Conservation (phyloP, 1,140 invertebrate species). For the Scaptomyza montana region DNA sequence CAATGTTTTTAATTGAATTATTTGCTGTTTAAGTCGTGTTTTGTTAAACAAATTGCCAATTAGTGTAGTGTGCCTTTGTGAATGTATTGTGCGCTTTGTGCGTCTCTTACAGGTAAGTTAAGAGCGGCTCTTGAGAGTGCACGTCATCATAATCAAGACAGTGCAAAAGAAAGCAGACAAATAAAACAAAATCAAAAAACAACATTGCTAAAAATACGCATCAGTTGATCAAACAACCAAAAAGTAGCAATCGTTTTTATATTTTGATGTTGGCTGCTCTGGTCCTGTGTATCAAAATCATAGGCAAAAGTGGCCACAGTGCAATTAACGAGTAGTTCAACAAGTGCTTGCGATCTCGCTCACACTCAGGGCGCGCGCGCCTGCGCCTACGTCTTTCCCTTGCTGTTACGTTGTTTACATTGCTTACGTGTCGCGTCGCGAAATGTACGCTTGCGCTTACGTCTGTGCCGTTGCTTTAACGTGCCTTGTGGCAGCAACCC, state of each 20-base stretch:
- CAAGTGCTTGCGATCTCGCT: constrained; percentile 32
- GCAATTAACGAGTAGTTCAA: constrained; percentile 26
- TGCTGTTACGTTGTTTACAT: constrained; percentile 29
- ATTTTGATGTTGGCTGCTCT: not conserved
- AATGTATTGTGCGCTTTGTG: constrained; percentile 11
- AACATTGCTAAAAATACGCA: not conserved
- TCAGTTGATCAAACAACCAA: not conserved
- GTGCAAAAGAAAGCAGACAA: constrained; percentile 37
- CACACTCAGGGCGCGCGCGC: constrained; percentile 33
- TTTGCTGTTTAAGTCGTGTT: not conserved
- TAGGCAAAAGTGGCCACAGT: constrained; percentile 14
- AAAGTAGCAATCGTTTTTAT: constrained; percentile 23
- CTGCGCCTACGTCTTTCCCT: constrained; percentile 31
- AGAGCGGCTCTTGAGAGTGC: constrained; percentile 43
- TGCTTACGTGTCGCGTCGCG: constrained; percentile 46
- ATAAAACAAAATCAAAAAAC: not conserved
- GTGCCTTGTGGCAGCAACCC: constrained; percentile 12
- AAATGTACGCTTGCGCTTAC: constrained; percentile 39
- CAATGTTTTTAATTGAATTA: not conserved
- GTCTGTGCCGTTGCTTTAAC: constrained; percentile 33
- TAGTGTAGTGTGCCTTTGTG: constrained; percentile 14
- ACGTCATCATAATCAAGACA: constrained; percentile 44
- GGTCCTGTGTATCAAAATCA: constrained; percentile 3
- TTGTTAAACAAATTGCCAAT: constrained; percentile 1
- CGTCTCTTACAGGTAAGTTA: constrained; percentile 34